These are phyloP conservation scores for Pogonomyrmex californicus DNA, from an alignment of 1,140 invertebrate genomes.

Conservation along the genomic window DNA sequence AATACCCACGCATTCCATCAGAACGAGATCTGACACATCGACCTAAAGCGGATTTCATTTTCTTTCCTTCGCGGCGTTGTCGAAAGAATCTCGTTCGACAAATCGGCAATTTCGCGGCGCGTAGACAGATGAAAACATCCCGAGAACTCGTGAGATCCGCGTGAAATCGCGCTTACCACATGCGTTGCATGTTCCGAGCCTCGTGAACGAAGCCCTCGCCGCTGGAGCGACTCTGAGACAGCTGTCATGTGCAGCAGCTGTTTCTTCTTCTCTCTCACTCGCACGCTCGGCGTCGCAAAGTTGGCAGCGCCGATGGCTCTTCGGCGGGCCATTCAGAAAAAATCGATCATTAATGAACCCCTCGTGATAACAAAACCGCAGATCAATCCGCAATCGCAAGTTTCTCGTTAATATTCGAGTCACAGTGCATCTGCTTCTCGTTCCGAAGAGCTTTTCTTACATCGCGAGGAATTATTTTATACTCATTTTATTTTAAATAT, in stretches of 20 bases:
- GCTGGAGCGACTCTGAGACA: slow-evolving; percentile 5
- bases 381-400: neutral
- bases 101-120: neutral
- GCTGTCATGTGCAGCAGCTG: slow-evolving; percentile 51
- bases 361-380: neutral
- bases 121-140: neutral
- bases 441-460: neutral
- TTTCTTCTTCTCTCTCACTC: slow-evolving; percentile 8
- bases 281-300: neutral
- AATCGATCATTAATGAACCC: neutral
- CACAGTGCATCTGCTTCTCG: neutral
- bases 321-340: slow-evolving; percentile 14
- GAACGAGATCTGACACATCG: neutral
- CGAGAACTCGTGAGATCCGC: neutral
- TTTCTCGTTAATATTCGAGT: neutral
- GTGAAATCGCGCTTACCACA: slow-evolving; percentile 25
- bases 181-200: neutral
- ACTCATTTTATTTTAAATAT: neutral
- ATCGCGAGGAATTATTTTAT: neutral
- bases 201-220: neutral
- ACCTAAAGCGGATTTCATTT: slow-evolving; percentile 23
- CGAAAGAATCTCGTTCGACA: neutral
- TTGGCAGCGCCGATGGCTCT: slow-evolving; percentile 18
- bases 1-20: neutral
- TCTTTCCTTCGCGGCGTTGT: neutral